Evolutionary conservation across 2,113 vertebrate species (phyloP), one percentile per base, ranked within the genome.

Genomic region (Crotophaga sulcirostris): DNA sequence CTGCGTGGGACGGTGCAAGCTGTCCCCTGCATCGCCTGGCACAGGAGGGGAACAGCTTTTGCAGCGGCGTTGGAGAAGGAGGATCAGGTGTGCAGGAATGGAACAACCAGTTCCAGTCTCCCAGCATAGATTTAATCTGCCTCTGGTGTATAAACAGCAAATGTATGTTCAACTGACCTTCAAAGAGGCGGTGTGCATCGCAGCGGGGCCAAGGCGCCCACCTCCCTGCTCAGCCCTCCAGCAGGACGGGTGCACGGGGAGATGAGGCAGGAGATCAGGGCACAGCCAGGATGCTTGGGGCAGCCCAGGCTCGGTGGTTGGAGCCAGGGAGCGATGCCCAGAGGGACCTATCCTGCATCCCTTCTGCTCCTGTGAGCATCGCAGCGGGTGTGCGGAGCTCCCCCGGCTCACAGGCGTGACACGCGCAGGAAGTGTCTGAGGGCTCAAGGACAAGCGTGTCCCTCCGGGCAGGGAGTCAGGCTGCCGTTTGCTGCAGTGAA

Each of bases 61-160:
- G 1, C 58, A 23, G 93, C 54, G 73, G 58, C 10, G 2, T 44
- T 70, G 80, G 59, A 87, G 87, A 76, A 90, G 87, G 58, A 96
- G 44, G 66, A 90, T 70, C 86, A 88, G 75, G 90, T 89, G 90
- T 81, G 87, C 94, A 87, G 79, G 86, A 96, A 94, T 47, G 75
- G 96, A 97, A 97, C 95, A 97, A 95, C 91, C 82, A 90, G 94
- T 97, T 95, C 96, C 93, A 95, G 80, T 92, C 92, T 97, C 88
- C 87, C 91, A 90, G 94, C 89, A 93, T 95, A 97, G 93, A 97
- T 94, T 94, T 94, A 95, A 96, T 96, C 90, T 93, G 93, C 96
- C 90, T 84, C 89, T 91, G 95, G 96, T 91, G 44, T 51, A 91
- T 84, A 95, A 97, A 96, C 94, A 96, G 89, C 95, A 94, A 96